Evolutionary conservation across 2,113 vertebrate species (phyloP).

Genomic region (Falcunculus frontatus): DNA sequence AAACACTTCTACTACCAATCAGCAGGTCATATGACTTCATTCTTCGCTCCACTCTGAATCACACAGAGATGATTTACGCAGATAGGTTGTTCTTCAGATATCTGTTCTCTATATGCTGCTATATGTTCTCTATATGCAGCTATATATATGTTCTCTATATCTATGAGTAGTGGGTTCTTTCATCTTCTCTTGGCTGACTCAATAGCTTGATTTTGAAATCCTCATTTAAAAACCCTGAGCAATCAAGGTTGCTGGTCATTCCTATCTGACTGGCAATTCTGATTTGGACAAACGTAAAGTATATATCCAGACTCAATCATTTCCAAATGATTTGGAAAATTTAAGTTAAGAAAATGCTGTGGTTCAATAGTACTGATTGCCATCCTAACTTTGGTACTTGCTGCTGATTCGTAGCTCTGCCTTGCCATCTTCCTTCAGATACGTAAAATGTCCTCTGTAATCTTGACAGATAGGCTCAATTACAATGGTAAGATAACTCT

Average conservation of each 20-base stretch:
- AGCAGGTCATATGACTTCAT: neutral
- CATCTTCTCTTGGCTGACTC: neutral
- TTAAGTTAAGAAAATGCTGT: neutral
- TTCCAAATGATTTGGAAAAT: neutral
- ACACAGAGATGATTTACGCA: neutral
- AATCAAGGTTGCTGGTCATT: neutral
- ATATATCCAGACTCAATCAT: neutral
- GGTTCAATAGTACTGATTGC: neutral
- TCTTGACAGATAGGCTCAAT: conserved; percentile 67
- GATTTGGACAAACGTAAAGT: neutral
- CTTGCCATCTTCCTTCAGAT: conserved; percentile 29
- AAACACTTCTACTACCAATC: neutral
- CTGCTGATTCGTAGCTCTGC: conserved; percentile 6
- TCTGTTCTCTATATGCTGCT: neutral
- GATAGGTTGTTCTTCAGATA: neutral
- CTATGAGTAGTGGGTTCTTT: neutral
- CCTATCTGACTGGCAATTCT: neutral
- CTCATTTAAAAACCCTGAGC: neutral
- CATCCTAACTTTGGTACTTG: neutral
- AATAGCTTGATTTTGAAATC: neutral
- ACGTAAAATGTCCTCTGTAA: conserved; percentile 33
- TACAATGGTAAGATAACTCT: conserved; percentile 70
- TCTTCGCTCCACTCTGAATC: neutral
- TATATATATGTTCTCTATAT: too few species aligned
- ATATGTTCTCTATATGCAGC: too few species aligned